These are phyloP conservation scores for Micronycteris hirsuta DNA, from an alignment of 2,113 vertebrate species.

Conservation along the genomic window DNA sequence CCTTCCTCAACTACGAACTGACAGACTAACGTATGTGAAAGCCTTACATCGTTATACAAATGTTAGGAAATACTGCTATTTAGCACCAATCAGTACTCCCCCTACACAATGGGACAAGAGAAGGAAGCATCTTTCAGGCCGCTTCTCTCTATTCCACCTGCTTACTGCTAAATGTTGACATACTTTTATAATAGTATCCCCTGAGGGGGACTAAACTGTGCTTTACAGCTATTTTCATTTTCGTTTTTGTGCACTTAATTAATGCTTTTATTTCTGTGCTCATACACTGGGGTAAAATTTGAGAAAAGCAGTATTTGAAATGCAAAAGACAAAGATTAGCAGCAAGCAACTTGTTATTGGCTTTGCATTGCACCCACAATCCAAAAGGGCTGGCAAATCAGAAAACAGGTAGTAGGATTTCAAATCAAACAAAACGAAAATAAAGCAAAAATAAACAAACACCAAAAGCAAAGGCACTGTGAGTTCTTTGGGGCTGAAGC, in stretches of 20 bases:
- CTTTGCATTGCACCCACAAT: neutral
- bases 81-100: neutral
- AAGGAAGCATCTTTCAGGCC: neutral
- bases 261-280: constrained; percentile 41
- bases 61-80: neutral
- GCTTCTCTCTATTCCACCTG: neutral
- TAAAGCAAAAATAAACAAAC: neutral
- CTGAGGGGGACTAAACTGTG: neutral
- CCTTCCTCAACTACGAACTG: neutral
- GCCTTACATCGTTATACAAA: neutral
- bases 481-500: neutral
- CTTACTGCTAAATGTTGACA: neutral
- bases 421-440: neutral
- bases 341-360: neutral
- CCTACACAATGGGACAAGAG: neutral
- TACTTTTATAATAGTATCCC: neutral
- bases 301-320: constrained; percentile 40
- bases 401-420: neutral
- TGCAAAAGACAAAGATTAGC: neutral
- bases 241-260: constrained; percentile 37
- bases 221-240: constrained; percentile 6
- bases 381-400: neutral
- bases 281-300: constrained; percentile 6
- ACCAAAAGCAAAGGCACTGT: neutral
- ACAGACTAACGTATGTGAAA: neutral